Evolutionary conservation across 2,113 vertebrate species (phyloP).

Genomic region (Ptilonorhynchus violaceus): DNA sequence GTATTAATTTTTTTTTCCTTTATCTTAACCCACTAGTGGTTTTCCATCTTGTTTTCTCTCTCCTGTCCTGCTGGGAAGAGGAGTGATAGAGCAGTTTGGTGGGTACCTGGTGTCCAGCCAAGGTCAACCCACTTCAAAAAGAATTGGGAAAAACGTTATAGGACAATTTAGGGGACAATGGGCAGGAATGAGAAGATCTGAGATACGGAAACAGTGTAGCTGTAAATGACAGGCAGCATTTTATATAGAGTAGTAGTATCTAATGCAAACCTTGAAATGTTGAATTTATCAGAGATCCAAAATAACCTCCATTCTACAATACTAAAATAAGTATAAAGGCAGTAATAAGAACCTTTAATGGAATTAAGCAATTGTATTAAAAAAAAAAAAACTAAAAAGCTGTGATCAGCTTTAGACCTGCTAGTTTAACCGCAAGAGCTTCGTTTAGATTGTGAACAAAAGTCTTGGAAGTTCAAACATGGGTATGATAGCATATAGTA

Average conservation of each 20-base stretch:
- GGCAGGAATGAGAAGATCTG: neutral
- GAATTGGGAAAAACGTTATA: neutral
- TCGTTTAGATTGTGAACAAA: neutral
- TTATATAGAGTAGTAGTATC: neutral
- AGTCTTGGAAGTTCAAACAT: neutral
- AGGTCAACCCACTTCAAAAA: neutral
- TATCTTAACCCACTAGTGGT: neutral
- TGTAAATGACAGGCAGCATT: neutral
- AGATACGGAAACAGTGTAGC: neutral
- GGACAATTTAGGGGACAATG: neutral
- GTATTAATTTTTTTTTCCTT: neutral
- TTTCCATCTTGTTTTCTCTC: neutral
- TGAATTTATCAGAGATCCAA: neutral
- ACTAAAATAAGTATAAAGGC: neutral
- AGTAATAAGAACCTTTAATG: neutral
- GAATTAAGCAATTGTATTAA: neutral
- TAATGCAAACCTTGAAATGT: neutral
- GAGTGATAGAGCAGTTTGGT: neutral
- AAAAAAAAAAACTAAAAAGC: neutral
- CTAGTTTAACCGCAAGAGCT: neutral
- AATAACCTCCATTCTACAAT: neutral
- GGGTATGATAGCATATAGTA: neutral
- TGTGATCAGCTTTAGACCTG: neutral
- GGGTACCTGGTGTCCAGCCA: rapidly evolving
- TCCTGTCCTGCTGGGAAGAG: rapidly evolving